phyloP scores from a whole-genome alignment of 1,140 invertebrate species.

The Camponotus vicinus region DNA sequence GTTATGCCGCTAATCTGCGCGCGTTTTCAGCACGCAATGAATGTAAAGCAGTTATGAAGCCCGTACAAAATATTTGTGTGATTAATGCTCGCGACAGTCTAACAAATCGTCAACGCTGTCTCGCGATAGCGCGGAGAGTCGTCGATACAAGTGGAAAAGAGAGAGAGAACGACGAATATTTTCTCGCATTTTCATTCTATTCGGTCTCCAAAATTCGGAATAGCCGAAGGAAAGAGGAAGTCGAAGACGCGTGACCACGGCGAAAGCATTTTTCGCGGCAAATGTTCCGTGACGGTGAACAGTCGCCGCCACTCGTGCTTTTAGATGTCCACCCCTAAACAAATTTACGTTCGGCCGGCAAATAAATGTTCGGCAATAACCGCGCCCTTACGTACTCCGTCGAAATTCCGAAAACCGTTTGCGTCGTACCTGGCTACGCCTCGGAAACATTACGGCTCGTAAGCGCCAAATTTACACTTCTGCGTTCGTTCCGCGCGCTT shows the following conservation, averaged over 20 bases:
- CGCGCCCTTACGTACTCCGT: constrained; percentile 60
- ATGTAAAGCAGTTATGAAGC: constrained; percentile 50
- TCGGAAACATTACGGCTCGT: constrained; percentile 44
- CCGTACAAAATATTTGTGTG: constrained; percentile 24
- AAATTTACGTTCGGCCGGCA: constrained; percentile 76
- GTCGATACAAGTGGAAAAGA: neutral
- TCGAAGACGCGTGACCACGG: constrained; percentile 68
- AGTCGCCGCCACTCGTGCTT: constrained; percentile 62
- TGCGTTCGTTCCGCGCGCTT: constrained; percentile 36
- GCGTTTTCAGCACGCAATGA: constrained; percentile 40
- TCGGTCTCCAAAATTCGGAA: constrained; percentile 62
- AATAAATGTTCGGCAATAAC: constrained; percentile 70
- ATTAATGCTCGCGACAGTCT: constrained; percentile 44
- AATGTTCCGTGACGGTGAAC: constrained; percentile 81
- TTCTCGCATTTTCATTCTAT: neutral
- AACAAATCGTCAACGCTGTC: constrained; percentile 45
- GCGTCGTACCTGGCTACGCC: constrained; percentile 50
- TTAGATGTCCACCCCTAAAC: constrained; percentile 78
- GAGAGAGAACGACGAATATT: neutral
- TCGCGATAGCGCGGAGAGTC: neutral
- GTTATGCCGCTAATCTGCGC: constrained; percentile 29
- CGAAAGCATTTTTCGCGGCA: constrained; percentile 75
- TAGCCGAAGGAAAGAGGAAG: constrained; percentile 66
- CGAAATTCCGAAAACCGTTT: constrained; percentile 57
- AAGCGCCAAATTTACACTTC: constrained; percentile 46